phyloP scores from a whole-genome alignment of 1,140 invertebrate species.

The Neelides sp. region DNA sequence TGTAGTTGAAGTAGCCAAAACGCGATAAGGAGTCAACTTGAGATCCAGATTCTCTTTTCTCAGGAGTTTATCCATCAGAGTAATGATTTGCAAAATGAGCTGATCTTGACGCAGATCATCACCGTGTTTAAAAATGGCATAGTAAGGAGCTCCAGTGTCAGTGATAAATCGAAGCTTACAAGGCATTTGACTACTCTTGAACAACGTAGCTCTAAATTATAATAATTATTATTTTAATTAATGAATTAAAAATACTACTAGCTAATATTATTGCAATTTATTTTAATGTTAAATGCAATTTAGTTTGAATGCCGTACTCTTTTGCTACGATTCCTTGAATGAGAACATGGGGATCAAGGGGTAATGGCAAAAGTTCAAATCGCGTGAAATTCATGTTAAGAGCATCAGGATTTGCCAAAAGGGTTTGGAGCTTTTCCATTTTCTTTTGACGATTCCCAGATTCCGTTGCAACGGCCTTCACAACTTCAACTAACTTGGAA shows the following conservation, averaged over 20 bases:
- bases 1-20: constrained; percentile 83
- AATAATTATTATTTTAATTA: constrained; percentile 10
- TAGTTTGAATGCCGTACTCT: constrained; percentile 44
- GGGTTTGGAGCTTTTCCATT: constrained; percentile 67
- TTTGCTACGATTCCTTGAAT: constrained; percentile 81
- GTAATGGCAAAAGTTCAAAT: constrained; percentile 86
- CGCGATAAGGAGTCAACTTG: constrained; percentile 86
- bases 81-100: constrained; percentile 92
- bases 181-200: constrained; percentile 97
- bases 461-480: constrained; percentile 80
- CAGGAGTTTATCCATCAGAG: constrained; percentile 92
- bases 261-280: not conserved
- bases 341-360: constrained; percentile 78
- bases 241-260: not conserved
- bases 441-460: constrained; percentile 85
- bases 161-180: constrained; percentile 85
- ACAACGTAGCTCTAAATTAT: constrained; percentile 59
- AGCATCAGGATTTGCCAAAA: constrained; percentile 56
- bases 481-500: constrained; percentile 75
- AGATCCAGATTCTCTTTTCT: constrained; percentile 86
- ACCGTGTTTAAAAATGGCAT: constrained; percentile 95
- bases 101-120: constrained; percentile 99
- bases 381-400: constrained; percentile 79
- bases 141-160: constrained; percentile 55
- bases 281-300: not conserved